phyloP scores from a whole-genome alignment of 64 coral and sea anemone genomes.

The Platygyra sinensis region DNA sequence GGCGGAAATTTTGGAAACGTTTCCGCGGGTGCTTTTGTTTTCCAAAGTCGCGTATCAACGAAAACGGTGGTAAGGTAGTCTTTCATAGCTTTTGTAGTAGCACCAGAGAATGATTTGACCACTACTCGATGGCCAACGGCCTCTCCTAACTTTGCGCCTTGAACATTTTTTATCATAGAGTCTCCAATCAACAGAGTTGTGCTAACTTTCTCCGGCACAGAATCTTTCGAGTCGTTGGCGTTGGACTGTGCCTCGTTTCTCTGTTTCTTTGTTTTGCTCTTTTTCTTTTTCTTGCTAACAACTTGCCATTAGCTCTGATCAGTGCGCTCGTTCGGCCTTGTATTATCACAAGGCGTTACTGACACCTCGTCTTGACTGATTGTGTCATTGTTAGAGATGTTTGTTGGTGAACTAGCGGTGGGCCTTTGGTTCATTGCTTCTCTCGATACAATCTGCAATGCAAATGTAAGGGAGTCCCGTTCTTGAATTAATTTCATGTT shows the following conservation, averaged over 20 bases:
- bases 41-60: no score
- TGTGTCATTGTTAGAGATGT: slow-evolving; percentile 20
- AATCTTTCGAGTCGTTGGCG: slow-evolving; percentile 28
- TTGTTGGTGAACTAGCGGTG: slow-evolving; percentile 27
- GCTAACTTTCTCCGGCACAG: slow-evolving; percentile 27
- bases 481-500: slow-evolving; percentile 59
- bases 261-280: slow-evolving; percentile 18
- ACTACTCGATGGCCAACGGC: slow-evolving; percentile 18
- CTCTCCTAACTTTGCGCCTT: not conserved
- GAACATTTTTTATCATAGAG: not conserved
- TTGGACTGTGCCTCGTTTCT: slow-evolving; percentile 22
- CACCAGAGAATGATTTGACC: no score
- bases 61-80: not conserved
- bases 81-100: slow-evolving; percentile 1
- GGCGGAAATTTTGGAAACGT: no score
- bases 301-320: slow-evolving; percentile 11
- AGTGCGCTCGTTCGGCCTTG: not conserved
- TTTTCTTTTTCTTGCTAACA: slow-evolving; percentile 36
- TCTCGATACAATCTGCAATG: no score
- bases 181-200: no score
- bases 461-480: no score
- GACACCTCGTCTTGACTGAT: not conserved
- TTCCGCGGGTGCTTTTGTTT: no score
- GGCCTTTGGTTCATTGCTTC: no score
- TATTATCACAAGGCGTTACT: slow-evolving; percentile 30